A percentile compares a stretch with the other conserved stretches of the same genome.
phyloP scores from a whole-genome alignment of 2,888 invertebrate species.

The Dynastes maya region DNA sequence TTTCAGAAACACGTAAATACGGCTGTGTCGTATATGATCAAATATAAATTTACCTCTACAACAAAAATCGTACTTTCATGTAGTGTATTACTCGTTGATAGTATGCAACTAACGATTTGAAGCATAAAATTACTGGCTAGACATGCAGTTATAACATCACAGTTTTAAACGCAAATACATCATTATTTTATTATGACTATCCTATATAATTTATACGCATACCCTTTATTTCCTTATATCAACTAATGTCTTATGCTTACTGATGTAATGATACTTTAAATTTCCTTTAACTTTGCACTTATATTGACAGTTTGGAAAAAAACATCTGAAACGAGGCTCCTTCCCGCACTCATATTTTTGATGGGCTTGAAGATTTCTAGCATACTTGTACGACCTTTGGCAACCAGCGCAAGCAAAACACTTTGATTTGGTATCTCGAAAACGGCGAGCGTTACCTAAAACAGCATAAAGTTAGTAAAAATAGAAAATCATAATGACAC shows the following conservation, averaged over 20 bases:
- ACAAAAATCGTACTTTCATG: no score
- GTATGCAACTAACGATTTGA: no score
- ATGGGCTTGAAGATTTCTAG: constrained; percentile 50
- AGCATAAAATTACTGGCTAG: no score
- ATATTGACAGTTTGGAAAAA: constrained; percentile 53
- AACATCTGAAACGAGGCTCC: constrained; percentile 60
- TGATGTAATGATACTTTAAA: constrained; percentile 54
- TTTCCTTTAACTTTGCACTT: constrained; percentile 51
- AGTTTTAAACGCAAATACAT: no score
- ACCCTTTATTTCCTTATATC: constrained; percentile 2
- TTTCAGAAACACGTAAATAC: no score
- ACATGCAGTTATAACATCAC: no score
- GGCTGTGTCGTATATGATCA: no score
- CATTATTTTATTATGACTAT: no score
- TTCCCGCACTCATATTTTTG: constrained; percentile 61
- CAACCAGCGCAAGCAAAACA: constrained; percentile 40
- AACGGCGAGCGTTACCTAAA: constrained; percentile 24
- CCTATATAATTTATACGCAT: not conserved
- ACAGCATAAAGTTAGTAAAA: constrained; percentile 14
- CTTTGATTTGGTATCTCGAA: constrained; percentile 43
- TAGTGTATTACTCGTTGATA: no score
- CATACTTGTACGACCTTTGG: constrained; percentile 50
- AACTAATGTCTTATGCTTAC: constrained; percentile 50
- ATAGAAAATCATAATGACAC: not conserved
- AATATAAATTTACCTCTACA: no score